phyloP scores from a whole-genome alignment of 1,140 invertebrate species.

The Bombus fervidus region DNA sequence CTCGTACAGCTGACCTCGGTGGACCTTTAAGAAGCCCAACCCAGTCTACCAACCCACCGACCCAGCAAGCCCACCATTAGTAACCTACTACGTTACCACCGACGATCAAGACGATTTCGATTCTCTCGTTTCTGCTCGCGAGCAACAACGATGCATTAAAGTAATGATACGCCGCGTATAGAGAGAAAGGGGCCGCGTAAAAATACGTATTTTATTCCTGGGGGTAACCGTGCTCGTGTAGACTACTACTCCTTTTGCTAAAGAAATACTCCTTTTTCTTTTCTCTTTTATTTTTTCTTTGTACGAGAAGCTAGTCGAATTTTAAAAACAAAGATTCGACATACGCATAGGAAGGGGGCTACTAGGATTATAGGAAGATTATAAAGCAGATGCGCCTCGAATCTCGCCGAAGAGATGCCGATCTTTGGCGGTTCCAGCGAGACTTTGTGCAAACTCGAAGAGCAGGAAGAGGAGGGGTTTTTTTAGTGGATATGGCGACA shows the following conservation, averaged over 20 bases:
- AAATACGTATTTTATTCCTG: slow-evolving; percentile 62
- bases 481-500: too few relatives aligned
- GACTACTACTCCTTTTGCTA: slow-evolving; percentile 41
- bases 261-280: background rate
- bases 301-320: too few relatives aligned
- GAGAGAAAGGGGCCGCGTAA: slow-evolving; percentile 49
- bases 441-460: too few relatives aligned
- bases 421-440: too few relatives aligned
- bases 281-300: too few relatives aligned
- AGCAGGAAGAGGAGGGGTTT: too few relatives aligned
- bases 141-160: slow-evolving; percentile 68
- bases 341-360: too few relatives aligned
- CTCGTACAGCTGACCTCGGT: slow-evolving; percentile 77
- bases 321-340: too few relatives aligned
- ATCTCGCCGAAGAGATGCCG: too few relatives aligned
- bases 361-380: too few relatives aligned
- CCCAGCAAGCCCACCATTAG: slow-evolving; percentile 76
- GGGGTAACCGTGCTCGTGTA: background rate
- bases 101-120: slow-evolving; percentile 69
- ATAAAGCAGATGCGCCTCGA: too few relatives aligned
- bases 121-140: slow-evolving; percentile 64
- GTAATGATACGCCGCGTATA: slow-evolving; percentile 65
- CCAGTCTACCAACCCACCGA: slow-evolving; percentile 75
- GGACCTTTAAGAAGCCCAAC: slow-evolving; percentile 79
- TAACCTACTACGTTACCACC: slow-evolving; percentile 69